Conservation (phyloP, 2,888 invertebrate species). For the Aleiodes testaceus region DNA sequence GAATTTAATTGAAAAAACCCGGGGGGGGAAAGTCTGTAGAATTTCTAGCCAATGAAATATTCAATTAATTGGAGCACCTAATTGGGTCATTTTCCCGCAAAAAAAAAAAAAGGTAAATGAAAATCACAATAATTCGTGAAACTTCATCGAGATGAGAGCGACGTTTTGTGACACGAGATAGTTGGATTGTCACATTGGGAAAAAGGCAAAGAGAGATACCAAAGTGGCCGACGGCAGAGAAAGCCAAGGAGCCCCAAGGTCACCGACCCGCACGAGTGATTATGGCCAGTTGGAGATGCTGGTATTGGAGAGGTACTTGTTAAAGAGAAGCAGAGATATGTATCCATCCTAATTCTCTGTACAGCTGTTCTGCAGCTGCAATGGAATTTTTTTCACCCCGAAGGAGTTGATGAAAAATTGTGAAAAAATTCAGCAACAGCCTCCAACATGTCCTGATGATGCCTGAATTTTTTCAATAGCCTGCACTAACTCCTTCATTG, state of each 20-base stretch:
- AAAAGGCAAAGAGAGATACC: slow-evolving; percentile 49
- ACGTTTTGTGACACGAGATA: slow-evolving; percentile 13
- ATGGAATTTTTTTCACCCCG: too few relatives aligned
- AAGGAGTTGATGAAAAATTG: too few relatives aligned
- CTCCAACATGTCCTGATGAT: too few relatives aligned
- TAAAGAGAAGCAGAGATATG: slow-evolving; percentile 22
- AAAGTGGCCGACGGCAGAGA: slow-evolving; percentile 46
- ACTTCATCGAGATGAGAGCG: neutral
- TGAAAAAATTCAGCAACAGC: too few relatives aligned
- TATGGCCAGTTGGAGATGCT: neutral
- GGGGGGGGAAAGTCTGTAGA: neutral
- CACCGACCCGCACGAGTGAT: slow-evolving; percentile 45
- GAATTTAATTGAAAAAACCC: neutral
- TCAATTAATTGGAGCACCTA: too few relatives aligned
- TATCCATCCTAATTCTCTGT: slow-evolving; percentile 29
- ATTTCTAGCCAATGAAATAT: neutral
- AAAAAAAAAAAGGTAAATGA: too few relatives aligned
- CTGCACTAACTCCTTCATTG: too few relatives aligned
- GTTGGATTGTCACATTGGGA: slow-evolving; percentile 45
- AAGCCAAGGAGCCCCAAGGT: slow-evolving; percentile 48
- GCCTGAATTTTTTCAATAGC: too few relatives aligned
- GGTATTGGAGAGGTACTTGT: neutral
- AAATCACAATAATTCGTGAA: too few relatives aligned
- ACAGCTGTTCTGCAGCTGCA: slow-evolving; percentile 5
- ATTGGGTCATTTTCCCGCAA: too few relatives aligned